A percentile compares a stretch with the other conserved stretches of the same genome.
Conservation (phyloP, 2,797 vertebrate genomes). For the Etheostoma perlongum region DNA sequence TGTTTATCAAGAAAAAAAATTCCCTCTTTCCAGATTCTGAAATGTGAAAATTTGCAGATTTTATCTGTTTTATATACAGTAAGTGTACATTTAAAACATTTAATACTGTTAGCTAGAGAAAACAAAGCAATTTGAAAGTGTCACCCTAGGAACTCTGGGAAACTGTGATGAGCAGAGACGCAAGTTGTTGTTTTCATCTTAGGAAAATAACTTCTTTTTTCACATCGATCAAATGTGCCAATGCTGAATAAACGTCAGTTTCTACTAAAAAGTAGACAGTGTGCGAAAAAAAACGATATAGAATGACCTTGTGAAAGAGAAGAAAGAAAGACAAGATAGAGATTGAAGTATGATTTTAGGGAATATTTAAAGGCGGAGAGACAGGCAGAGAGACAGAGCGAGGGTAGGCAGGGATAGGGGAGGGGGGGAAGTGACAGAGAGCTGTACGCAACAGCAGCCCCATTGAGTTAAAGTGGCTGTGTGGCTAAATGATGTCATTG, state of each 20-base stretch:
- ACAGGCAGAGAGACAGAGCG: constrained; percentile 70
- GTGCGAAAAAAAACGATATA: neutral
- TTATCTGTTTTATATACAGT: neutral
- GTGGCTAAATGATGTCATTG: constrained; percentile 96
- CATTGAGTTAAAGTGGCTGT: constrained; percentile 90
- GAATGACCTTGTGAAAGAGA: neutral
- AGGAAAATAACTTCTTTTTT: neutral
- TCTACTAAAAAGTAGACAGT: neutral
- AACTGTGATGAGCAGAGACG: constrained; percentile 8
- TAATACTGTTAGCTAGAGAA: constrained; percentile 13
- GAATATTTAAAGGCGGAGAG: constrained; percentile 1
- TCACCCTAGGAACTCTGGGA: constrained; percentile 1
- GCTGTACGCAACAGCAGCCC: constrained; percentile 86
- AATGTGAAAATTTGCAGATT: neutral
- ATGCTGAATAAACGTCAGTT: neutral
- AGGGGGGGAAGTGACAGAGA: constrained; percentile 59
- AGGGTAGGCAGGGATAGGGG: constrained; percentile 39
- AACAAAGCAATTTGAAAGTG: constrained; percentile 22
- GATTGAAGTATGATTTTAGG: neutral
- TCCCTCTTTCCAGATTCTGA: constrained; percentile 1
- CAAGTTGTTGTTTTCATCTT: neutral
- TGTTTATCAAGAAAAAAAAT: constrained; percentile 20
- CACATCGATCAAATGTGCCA: neutral
- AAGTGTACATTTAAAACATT: constrained; percentile 15
- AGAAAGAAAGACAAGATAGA: constrained; percentile 6